phyloP scores from a whole-genome alignment of 1,140 invertebrate species.

The Orchestia grillus region DNA sequence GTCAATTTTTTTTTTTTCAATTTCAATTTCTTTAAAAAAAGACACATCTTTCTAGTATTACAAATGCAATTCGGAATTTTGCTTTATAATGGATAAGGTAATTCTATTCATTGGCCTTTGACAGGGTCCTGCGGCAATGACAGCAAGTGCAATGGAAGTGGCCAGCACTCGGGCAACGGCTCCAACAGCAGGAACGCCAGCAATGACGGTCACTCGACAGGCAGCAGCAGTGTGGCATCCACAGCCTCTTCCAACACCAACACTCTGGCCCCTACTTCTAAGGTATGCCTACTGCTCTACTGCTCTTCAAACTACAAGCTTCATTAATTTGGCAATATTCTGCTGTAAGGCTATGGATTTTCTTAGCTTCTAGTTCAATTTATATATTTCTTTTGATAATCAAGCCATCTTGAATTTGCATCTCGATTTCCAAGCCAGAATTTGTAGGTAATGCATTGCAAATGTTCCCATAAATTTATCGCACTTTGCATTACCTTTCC shows the following conservation, averaged over 20 bases:
- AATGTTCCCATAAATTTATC: no score
- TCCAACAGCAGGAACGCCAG: neutral
- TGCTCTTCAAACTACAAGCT: neutral
- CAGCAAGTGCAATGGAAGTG: constrained; percentile 16
- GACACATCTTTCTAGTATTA: no score
- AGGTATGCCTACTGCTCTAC: neutral
- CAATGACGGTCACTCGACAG: neutral
- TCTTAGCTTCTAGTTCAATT: neutral
- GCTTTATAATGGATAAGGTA: neutral
- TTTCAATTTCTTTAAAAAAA: no score
- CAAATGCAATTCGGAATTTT: no score
- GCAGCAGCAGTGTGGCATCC: neutral
- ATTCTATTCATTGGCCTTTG: neutral
- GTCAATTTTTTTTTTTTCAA: neutral
- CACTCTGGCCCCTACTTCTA: constrained; percentile 13
- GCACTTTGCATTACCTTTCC: no score
- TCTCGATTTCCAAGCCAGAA: neutral
- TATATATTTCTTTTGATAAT: no score
- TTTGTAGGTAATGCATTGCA: no score
- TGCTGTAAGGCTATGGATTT: neutral
- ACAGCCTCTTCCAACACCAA: neutral
- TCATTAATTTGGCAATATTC: neutral
- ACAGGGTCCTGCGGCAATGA: neutral
- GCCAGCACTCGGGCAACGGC: constrained; percentile 8
- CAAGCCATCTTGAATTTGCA: neutral